Percentiles rank a stretch among this genome's conserved stretches.
phyloP scores from a whole-genome alignment of 2,797 vertebrate genomes.

The Prionace glauca region DNA sequence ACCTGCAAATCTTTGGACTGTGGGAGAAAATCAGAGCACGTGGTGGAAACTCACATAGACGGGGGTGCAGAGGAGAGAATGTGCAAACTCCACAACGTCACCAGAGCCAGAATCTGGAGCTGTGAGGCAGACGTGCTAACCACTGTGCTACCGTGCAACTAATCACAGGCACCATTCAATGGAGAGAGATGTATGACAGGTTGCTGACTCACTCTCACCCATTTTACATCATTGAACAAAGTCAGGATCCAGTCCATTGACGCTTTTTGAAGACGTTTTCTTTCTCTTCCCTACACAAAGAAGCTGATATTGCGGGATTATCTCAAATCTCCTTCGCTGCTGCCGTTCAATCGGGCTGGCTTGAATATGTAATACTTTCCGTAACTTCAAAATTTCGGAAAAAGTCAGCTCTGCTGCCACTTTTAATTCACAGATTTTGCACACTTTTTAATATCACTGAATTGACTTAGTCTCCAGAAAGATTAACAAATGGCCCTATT shows the following conservation, averaged over 20 bases:
- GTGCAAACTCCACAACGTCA: too few relatives aligned
- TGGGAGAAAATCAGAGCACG: too few relatives aligned
- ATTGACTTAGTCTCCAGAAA: background rate
- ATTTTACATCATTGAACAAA: too few relatives aligned
- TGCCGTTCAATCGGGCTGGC: background rate
- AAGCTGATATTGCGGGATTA: background rate
- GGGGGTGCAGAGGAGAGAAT: too few relatives aligned
- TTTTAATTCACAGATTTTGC: background rate
- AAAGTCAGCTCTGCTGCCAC: background rate
- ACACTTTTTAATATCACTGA: background rate
- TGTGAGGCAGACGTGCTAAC: too few relatives aligned
- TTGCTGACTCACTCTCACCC: background rate
- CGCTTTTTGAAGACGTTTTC: background rate
- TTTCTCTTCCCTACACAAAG: background rate
- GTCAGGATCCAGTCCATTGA: background rate
- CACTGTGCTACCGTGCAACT: too few relatives aligned
- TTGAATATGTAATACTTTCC: background rate
- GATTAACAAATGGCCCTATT: background rate
- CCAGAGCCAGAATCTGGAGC: too few relatives aligned
- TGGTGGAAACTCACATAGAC: too few relatives aligned
- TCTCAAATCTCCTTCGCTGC: background rate
- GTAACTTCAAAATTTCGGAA: background rate
- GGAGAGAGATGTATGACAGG: background rate
- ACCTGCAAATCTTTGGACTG: too few relatives aligned
- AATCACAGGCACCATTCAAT: too few relatives aligned